A percentile compares a stretch with the other conserved stretches of the same genome.
Evolutionary conservation across 2,113 vertebrate species (phyloP).

Genomic region (Abramis brama): DNA sequence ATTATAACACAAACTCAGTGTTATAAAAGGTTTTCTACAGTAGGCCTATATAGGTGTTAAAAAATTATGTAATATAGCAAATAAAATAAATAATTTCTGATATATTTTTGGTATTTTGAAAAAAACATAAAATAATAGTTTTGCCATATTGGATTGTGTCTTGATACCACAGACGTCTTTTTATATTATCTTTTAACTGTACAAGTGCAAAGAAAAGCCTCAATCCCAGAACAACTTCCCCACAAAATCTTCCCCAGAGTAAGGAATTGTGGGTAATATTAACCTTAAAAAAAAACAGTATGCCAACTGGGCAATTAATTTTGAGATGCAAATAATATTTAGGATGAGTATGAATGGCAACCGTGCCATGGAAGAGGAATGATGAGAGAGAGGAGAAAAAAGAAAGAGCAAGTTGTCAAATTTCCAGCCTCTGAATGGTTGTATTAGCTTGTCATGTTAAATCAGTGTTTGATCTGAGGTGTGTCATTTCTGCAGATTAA

Average conservation of each 20-base stretch:
- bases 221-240: too few species aligned
- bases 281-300: conserved; percentile 4
- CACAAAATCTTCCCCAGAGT: background rate
- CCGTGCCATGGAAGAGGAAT: background rate
- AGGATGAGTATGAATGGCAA: background rate
- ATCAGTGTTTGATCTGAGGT: conserved; percentile 4
- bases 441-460: conserved; percentile 9
- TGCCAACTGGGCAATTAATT: background rate
- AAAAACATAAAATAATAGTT: too few species aligned
- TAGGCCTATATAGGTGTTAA: too few species aligned
- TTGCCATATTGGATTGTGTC: too few species aligned
- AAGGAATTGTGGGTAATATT: background rate
- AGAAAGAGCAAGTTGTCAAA: background rate
- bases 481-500: background rate
- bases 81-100: too few species aligned
- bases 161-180: too few species aligned
- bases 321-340: background rate
- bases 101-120: too few species aligned
- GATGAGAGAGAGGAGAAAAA: background rate
- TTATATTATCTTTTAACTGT: background rate
- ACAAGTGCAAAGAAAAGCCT: background rate
- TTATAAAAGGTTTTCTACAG: too few species aligned
- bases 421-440: background rate
- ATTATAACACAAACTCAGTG: too few species aligned
- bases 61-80: too few species aligned